Evolutionary conservation across 2,888 invertebrate genomes (phyloP), one percentile per base, ranked within the genome.

Genomic region (Epiblema foenella): DNA sequence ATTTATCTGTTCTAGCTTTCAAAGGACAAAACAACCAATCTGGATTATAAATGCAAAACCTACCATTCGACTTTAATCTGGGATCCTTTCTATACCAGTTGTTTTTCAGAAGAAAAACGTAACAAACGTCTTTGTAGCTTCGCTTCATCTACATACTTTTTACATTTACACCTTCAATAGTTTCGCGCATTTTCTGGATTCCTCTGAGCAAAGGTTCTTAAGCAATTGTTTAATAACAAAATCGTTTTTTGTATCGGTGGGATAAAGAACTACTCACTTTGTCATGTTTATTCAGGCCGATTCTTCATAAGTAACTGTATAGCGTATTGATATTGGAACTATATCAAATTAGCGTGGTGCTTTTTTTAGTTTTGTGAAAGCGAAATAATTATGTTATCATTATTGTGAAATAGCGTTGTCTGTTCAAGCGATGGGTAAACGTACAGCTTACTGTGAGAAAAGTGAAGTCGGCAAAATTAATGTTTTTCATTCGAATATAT

Each of bases 311-410:
- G 52, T 54, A 42, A 68, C 54, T n/a, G n/a, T n/a, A 52, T 60
- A 42, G 39, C 8, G 52, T 68, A 68, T 68, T 62, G 68, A 68
- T 68, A 60, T 54, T 64, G 24, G 18, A 60, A 60, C 68, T 68
- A 60, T 68, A 68, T 68, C 60, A 68, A 60, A 60, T 60, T 60
- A 29, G 18, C 42, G 68, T 42, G 42, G 20, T 18, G 17, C 17
- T 68, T 54, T 54, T 68, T 54, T 60, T 60, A 68, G 46, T 60
- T 17, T 52, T 42, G 10, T 51, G 39, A 29, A 42, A 33, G 46
- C 0, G 20, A 39, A 54, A 64, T 54, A n/a, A 64, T 64, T 52
- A 52, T 15, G 15, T 51, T 2, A 4, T 5, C 5, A 29, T 5
- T n/a, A 18, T 24, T 20, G 51, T 37, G 49, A 18, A 33, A 62